Base-by-base conservation (phyloP, 1,140 invertebrate species). In the Aphaenogaster ashmeadi region DNA sequence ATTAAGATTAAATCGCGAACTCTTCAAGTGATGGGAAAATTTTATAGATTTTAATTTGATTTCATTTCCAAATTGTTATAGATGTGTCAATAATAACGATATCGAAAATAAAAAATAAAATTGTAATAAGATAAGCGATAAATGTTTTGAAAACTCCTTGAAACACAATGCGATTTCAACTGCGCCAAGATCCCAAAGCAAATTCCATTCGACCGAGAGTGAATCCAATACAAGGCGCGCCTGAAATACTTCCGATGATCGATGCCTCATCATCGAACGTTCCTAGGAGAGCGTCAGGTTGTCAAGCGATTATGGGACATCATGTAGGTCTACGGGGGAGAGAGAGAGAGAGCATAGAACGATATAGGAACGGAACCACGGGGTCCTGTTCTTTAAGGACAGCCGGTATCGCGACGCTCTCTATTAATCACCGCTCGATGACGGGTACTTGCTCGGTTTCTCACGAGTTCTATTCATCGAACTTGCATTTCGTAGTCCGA, bases 401-500 rank as follows among this genome's bases (percentile, higher is more conserved):
- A 71, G 80, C 38, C 58, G 21, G 33, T 90, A 91, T 91, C 88
- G 77, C 80, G 87, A 81, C 87, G 69, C 71, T 84, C 87, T 92
- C 91, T 92, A 92, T 92, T 92, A 92, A 92, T 92, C 91, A 92
- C 88, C 56, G 67, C 7, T 1, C 85, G 90, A 88, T 91, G 90
- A 91, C 90, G 90, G 89, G 44, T 81, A 77, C 81, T 60, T 74
- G 87, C 60, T 69, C 87, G 83, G 75, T 91, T 91, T 91, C 90
- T 91, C 90, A 91, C 87, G 87, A 87, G 58, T 77, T 81, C 89
- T 77, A 91, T 86, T 87, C 86, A 64, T 85, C 88, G 60, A 77
- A 71, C 52, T 90, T 87, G 58, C 72, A 44, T 84, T 87, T 90
- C 72, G 54, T 77, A 62, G 77, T 50, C 69, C 52, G 47, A 3